Base-by-base conservation (phyloP, 64 coral and sea anemone genomes). In the Stichodactyla mertensii region DNA sequence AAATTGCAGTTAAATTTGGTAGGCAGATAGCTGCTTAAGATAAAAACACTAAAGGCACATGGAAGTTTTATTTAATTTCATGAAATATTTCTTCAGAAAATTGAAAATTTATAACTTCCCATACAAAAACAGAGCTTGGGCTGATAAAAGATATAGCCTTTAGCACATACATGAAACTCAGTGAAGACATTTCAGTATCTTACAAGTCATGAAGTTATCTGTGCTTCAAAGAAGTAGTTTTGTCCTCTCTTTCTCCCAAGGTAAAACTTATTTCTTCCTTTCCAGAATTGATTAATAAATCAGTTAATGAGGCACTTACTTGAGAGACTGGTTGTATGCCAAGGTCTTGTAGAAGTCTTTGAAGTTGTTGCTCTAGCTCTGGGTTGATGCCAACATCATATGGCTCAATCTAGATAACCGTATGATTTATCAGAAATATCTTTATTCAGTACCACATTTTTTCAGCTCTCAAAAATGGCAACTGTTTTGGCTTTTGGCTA, bases 321-420 rank as follows among this genome's bases (percentile, higher is more conserved):
- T 99, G 85, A 83, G 93, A 81, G 23, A 99, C 93, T 88, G 97
- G 93, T 57, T 79, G 86, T 71, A 99, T 95, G 45, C 82, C 93
- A 57, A 99, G 88, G 84, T 89, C 86, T 53, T 90, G 74, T 77
- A 99, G 93, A 84, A 94, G 88, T 31, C 66, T 86, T n/a, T 64
- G 71, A 4, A 99, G 28, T 64, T 99, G 97, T 27, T 88, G 80
- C 70, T 99, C 97, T 52, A 94, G 85, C 4, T 99, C 97, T 83
- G 93, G 90, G 27, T 88, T 92, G 55, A 99, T 92, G 82, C 93
- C 93, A 86, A 95, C 97, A 95, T 99, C 91, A 77, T 92, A 88
- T 15, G 97, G 97, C 16, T 94, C 92, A 86, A 99, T 87, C 97
- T 99, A 26, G 52, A 52, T 66, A 66, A 66, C 22, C 36, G 36